Conservation (phyloP, 2,888 invertebrate genomes). For the Platerodrilus igneus region DNA sequence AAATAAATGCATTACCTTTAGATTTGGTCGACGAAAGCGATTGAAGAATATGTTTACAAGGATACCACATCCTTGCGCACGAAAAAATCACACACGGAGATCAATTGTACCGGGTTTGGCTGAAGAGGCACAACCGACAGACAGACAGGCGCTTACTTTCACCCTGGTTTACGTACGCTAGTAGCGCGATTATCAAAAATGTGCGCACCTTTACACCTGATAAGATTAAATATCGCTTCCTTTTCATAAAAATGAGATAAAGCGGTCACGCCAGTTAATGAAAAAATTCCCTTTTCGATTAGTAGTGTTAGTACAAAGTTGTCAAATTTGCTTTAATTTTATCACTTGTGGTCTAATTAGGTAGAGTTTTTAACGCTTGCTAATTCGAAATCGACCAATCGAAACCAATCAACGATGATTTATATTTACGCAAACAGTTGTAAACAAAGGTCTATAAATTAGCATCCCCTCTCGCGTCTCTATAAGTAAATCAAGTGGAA, state of each 20-base stretch:
- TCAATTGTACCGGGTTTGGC: not conserved
- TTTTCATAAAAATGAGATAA: slow-evolving; percentile 9
- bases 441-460: too few species aligned
- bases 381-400: too few species aligned
- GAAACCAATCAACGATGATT: too few species aligned
- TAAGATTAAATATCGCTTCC: slow-evolving; percentile 16
- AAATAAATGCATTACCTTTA: slow-evolving; percentile 17
- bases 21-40: slow-evolving; percentile 24
- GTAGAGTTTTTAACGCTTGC: too few species aligned
- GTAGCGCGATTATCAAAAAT: slow-evolving; percentile 7
- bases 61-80: slow-evolving; percentile 42
- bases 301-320: too few species aligned
- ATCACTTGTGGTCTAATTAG: too few species aligned
- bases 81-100: not conserved
- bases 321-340: too few species aligned
- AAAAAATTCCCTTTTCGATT: too few species aligned
- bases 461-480: too few species aligned
- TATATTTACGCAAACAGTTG: too few species aligned
- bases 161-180: not conserved
- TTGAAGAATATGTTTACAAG: slow-evolving; percentile 42
- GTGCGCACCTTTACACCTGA: slow-evolving; percentile 15
- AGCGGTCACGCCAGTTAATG: too few species aligned
- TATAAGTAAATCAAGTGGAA: too few species aligned
- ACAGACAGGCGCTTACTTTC: not conserved
- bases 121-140: not conserved